Percentiles rank a stretch among this genome's conserved stretches.
phyloP scores from a whole-genome alignment of 2,113 vertebrate species.

The Zosterops pallidus region DNA sequence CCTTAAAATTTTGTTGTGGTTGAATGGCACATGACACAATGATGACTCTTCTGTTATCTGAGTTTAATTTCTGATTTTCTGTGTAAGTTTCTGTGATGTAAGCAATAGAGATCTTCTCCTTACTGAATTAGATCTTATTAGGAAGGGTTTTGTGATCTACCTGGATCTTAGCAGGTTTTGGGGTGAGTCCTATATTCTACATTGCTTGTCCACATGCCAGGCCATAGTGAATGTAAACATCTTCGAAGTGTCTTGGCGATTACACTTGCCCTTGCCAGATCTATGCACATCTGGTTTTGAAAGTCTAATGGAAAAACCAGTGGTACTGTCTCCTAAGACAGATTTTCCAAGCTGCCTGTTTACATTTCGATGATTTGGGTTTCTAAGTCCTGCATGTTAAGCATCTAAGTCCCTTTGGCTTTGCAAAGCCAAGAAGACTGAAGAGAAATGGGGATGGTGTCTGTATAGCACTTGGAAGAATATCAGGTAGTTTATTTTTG shows the following conservation, averaged over 20 bases:
- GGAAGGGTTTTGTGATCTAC: background rate
- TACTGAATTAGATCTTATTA: background rate
- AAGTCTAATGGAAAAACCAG: background rate
- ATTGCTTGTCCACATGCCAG: background rate
- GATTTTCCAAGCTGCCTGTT: background rate
- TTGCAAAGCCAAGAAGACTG: conserved; percentile 4
- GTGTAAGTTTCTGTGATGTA: background rate
- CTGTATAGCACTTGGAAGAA: conserved; percentile 40
- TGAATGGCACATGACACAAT: background rate
- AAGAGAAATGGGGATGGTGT: background rate
- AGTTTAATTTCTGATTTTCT: background rate
- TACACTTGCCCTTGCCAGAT: background rate
- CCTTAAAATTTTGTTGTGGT: background rate
- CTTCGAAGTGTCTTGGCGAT: background rate
- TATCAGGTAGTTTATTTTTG: conserved; percentile 59
- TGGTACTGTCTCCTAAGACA: background rate
- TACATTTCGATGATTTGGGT: background rate
- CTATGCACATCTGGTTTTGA: background rate
- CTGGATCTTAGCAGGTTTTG: background rate
- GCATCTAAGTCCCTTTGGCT: conserved; percentile 17
- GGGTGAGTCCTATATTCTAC: background rate
- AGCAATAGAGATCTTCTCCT: background rate
- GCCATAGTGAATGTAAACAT: background rate
- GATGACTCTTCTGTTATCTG: background rate
- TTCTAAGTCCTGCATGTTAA: background rate